These are phyloP conservation scores for Podarcis cretensis DNA, from an alignment of 2,113 vertebrate genomes.

Conservation along the genomic window DNA sequence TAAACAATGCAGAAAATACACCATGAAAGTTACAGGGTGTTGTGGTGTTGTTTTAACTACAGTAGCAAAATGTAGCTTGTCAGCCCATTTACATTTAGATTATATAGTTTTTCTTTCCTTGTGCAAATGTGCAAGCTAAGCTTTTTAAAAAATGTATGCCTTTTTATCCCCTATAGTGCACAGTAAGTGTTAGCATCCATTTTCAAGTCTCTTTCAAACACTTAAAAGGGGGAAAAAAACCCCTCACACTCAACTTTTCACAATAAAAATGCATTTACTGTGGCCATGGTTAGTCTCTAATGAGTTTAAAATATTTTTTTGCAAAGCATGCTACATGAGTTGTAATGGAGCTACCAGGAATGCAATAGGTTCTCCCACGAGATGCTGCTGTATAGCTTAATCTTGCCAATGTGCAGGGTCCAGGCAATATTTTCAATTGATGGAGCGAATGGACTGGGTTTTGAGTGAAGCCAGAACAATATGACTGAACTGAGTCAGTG, in stretches of 20 bases:
- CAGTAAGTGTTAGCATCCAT: not conserved
- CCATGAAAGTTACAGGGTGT: not conserved
- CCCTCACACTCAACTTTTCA: not conserved
- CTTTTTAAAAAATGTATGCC: not conserved
- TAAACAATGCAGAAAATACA: not conserved
- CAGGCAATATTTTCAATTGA: not conserved
- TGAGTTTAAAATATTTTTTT: not conserved
- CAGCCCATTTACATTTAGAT: constrained; percentile 32
- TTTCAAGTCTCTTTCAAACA: constrained; percentile 14
- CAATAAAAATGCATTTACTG: not conserved
- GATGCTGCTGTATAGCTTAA: not conserved
- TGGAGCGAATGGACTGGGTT: not conserved
- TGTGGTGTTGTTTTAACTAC: not conserved
- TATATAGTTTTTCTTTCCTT: constrained; percentile 19
- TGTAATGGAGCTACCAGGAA: not conserved
- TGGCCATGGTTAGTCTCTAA: not conserved
- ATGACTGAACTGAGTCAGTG: not conserved
- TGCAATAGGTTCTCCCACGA: not conserved
- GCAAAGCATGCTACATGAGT: not conserved
- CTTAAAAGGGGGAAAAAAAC: not conserved
- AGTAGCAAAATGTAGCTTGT: not conserved
- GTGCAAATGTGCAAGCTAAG: not conserved
- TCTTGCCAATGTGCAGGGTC: not conserved
- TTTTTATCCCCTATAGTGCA: not conserved
- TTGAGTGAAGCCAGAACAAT: constrained; percentile 8